Evolutionary conservation across 2,888 invertebrate genomes (phyloP).

Genomic region (Anodontia alba): DNA sequence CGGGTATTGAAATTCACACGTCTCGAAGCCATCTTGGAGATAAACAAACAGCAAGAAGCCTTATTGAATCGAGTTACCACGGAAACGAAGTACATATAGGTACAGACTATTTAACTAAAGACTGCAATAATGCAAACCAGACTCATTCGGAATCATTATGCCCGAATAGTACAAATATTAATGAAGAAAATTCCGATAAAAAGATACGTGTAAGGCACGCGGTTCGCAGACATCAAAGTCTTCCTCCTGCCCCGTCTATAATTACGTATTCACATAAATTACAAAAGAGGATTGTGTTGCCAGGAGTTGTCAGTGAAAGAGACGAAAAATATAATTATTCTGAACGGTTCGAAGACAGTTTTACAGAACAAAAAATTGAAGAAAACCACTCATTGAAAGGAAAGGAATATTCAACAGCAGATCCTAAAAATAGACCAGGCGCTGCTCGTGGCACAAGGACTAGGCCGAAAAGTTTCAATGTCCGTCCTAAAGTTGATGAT

Average conservation of each 20-base stretch:
- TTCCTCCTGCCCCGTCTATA: neutral
- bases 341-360: no score
- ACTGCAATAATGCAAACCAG: neutral
- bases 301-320: neutral
- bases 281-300: neutral
- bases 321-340: no score
- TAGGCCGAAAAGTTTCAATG: neutral
- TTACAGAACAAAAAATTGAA: no score
- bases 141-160: neutral
- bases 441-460: neutral
- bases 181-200: neutral
- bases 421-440: neutral
- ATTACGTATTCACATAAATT: neutral
- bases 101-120: neutral
- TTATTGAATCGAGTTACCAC: no score
- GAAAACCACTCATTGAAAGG: neutral
- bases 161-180: neutral
- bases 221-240: conserved; percentile 1
- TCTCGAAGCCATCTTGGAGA: neutral
- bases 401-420: neutral
- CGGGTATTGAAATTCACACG: neutral
- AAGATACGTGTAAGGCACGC: neutral
- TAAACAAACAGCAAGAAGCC: no score
- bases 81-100: no score
- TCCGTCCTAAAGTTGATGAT: neutral